These are phyloP conservation scores for Picus viridis DNA, from an alignment of 2,797 vertebrate genomes.

Conservation along the genomic window DNA sequence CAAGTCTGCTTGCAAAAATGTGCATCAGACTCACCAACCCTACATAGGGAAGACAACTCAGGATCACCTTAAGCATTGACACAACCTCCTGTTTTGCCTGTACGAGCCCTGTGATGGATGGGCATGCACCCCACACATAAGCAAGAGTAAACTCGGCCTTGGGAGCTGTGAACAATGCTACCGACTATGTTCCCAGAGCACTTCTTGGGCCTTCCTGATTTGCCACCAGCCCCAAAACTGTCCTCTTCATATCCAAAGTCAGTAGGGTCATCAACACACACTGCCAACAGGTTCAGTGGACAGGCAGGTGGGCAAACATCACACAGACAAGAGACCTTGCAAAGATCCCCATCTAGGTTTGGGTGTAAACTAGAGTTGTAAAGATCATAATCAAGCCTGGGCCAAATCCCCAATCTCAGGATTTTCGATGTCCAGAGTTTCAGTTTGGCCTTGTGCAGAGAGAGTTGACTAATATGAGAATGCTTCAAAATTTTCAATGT, in stretches of 20 bases:
- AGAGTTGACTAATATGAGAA: no score
- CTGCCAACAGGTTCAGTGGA: not conserved
- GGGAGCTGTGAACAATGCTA: not conserved
- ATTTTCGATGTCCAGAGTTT: not conserved
- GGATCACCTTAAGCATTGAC: not conserved
- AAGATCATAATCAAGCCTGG: not conserved
- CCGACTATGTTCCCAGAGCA: not conserved
- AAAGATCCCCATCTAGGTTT: not conserved
- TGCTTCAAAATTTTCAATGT: not conserved
- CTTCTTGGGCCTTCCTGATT: not conserved
- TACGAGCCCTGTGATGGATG: not conserved
- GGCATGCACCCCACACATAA: fast-evolving
- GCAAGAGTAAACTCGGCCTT: not conserved
- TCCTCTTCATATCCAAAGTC: not conserved
- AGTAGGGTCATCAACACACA: not conserved
- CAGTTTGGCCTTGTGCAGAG: not conserved
- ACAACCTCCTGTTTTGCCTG: not conserved
- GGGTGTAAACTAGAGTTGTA: not conserved
- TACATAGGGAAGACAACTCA: not conserved
- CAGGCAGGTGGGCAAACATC: not conserved
- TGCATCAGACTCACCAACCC: not conserved
- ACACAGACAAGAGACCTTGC: not conserved
- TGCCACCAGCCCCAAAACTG: not conserved
- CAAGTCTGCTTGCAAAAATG: not conserved
- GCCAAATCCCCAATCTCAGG: not conserved